These are phyloP conservation scores for Tachysurus vachellii DNA, from an alignment of 2,113 vertebrate genomes.

Conservation along the genomic window DNA sequence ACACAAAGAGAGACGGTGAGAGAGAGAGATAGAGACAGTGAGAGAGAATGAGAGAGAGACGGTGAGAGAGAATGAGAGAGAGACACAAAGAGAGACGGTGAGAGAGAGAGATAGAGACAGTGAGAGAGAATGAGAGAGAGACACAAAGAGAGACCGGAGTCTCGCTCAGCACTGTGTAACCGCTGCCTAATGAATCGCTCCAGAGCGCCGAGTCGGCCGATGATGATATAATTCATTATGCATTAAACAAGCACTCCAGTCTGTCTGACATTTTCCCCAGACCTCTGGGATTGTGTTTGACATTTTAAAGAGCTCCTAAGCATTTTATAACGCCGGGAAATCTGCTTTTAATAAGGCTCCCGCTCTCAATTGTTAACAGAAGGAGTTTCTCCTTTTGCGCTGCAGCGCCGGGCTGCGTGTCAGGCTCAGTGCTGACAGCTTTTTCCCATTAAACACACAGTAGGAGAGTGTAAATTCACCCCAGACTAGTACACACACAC, in stretches of 20 bases:
- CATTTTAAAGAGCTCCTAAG: slow-evolving; percentile 99
- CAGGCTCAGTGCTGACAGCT: slow-evolving; percentile 85
- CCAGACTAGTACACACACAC: slow-evolving; percentile 46
- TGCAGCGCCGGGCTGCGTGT: slow-evolving; percentile 72
- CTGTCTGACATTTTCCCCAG: slow-evolving; percentile 93
- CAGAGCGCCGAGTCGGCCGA: slow-evolving; percentile 85
- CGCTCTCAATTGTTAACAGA: slow-evolving; percentile 84
- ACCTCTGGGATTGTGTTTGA: slow-evolving; percentile 95
- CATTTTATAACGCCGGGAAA: slow-evolving; percentile 97
- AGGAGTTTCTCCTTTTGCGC: slow-evolving; percentile 81
- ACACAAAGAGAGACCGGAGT: not conserved
- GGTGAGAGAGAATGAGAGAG: not conserved
- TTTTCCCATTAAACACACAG: slow-evolving; percentile 98
- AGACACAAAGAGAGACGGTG: not conserved
- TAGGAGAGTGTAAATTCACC: slow-evolving; percentile 92
- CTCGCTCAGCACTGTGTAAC: slow-evolving; percentile 65
- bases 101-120: not conserved
- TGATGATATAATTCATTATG: slow-evolving; percentile 96
- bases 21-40: not conserved
- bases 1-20: not conserved
- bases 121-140: not conserved
- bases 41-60: not conserved
- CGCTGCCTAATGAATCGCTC: slow-evolving; percentile 87
- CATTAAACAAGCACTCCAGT: slow-evolving; percentile 93
- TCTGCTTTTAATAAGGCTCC: slow-evolving; percentile 97